Evolutionary conservation across 64 coral and sea anemone species (phyloP).

Genomic region (Stylophora pistillata): DNA sequence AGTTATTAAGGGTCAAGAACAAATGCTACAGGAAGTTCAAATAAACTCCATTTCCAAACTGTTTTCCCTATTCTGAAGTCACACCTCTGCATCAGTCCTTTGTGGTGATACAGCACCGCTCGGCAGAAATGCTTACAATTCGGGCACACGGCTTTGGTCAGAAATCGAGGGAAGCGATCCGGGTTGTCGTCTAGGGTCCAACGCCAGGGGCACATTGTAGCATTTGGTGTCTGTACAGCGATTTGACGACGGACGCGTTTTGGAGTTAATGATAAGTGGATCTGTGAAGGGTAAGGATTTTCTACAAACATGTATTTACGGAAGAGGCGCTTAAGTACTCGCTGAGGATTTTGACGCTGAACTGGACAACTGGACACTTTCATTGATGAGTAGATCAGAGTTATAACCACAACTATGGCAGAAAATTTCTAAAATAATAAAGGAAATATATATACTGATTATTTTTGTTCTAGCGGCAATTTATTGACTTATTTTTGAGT

Average conservation of each 20-base stretch:
- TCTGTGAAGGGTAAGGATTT: neutral
- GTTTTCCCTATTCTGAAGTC: conserved; percentile 40
- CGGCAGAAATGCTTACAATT: conserved; percentile 33
- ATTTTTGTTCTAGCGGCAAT: too few relatives aligned
- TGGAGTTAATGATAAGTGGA: neutral
- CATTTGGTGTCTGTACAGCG: neutral
- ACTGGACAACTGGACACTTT: neutral
- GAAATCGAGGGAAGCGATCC: conserved; percentile 46
- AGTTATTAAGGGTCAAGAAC: neutral
- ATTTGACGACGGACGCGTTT: conserved; percentile 21
- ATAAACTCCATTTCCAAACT: conserved; percentile 35
- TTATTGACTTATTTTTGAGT: too few relatives aligned
- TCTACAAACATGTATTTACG: neutral
- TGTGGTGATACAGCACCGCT: conserved; percentile 28
- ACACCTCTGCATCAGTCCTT: conserved; percentile 39
- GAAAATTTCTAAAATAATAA: neutral
- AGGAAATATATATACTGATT: too few relatives aligned
- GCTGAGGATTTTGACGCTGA: neutral
- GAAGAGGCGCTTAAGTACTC: neutral
- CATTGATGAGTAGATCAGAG: neutral
- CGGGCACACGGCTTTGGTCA: conserved; percentile 59
- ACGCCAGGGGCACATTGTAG: conserved; percentile 43
- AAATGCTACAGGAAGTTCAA: neutral
- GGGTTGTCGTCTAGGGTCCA: conserved; percentile 39
- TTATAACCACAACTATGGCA: neutral